Conservation (phyloP, 2,888 invertebrate species). For the Thysanoteuthis rhombus region DNA sequence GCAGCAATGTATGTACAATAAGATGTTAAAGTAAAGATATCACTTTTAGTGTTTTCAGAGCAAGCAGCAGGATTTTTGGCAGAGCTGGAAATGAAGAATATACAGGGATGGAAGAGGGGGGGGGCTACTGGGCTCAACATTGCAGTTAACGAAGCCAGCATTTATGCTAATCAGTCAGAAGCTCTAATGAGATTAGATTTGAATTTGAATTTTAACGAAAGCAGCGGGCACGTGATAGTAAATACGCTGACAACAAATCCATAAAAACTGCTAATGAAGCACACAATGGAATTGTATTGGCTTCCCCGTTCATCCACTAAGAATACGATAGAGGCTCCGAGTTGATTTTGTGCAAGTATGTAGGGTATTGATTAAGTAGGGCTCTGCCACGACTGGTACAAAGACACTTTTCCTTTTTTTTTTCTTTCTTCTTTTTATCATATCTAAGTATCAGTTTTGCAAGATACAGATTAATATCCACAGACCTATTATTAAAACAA, state of each 20-base stretch:
- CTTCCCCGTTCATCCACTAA: no score
- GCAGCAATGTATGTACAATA: background rate
- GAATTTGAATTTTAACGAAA: background rate
- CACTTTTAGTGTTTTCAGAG: background rate
- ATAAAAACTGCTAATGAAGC: background rate
- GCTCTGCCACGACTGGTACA: no score
- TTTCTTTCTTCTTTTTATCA: no score
- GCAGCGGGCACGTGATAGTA: background rate
- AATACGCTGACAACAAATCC: background rate
- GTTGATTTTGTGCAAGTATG: no score
- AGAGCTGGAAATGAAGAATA: background rate
- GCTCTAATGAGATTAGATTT: background rate
- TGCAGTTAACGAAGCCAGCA: background rate
- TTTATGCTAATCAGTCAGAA: background rate
- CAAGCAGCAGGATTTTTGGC: background rate
- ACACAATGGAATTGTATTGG: background rate
- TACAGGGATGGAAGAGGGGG: background rate
- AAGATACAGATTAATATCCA: no score
- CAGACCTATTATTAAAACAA: no score
- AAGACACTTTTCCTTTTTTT: no score
- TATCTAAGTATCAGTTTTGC: no score
- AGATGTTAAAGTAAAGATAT: background rate
- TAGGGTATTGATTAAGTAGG: no score
- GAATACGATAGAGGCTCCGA: no score
- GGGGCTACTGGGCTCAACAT: background rate